Conservation (phyloP, 2,113 vertebrate genomes). For the Nothobranchius kuhntae region DNA sequence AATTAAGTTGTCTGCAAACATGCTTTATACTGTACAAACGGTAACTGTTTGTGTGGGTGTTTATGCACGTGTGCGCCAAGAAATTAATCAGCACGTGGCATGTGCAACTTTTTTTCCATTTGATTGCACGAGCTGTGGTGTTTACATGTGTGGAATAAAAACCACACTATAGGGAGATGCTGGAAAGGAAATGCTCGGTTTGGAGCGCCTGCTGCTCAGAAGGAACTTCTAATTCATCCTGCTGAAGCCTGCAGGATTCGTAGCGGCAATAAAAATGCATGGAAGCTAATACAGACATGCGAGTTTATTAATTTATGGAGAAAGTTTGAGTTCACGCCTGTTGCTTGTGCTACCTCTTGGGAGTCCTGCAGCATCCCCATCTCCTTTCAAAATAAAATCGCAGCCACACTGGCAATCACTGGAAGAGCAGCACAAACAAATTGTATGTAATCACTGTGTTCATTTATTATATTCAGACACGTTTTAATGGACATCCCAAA, state of each 20-base stretch:
- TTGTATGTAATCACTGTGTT: conserved; percentile 64
- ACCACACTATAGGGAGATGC: conserved; percentile 36
- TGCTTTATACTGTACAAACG: too few relatives aligned
- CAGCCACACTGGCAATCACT: conserved; percentile 63
- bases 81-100: conserved; percentile 82
- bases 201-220: conserved; percentile 61
- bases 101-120: conserved; percentile 50
- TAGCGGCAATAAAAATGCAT: background rate
- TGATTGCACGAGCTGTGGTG: conserved; percentile 40
- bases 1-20: too few relatives aligned
- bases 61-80: conserved; percentile 71
- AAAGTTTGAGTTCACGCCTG: conserved; percentile 52
- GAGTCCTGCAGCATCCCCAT: conserved; percentile 47
- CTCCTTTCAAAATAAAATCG: conserved; percentile 31
- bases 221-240: conserved; percentile 51
- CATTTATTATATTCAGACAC: conserved; percentile 69
- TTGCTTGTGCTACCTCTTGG: conserved; percentile 54
- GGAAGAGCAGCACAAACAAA: conserved; percentile 64
- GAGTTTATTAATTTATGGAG: background rate
- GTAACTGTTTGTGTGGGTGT: conserved; percentile 37
- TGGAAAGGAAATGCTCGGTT: conserved; percentile 64
- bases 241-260: conserved; percentile 31
- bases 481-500: conserved; percentile 67
- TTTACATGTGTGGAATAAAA: conserved; percentile 51
- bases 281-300: background rate